These are phyloP conservation scores for Glossophaga mutica DNA, from an alignment of 2,797 vertebrate genomes.

Conservation along the genomic window DNA sequence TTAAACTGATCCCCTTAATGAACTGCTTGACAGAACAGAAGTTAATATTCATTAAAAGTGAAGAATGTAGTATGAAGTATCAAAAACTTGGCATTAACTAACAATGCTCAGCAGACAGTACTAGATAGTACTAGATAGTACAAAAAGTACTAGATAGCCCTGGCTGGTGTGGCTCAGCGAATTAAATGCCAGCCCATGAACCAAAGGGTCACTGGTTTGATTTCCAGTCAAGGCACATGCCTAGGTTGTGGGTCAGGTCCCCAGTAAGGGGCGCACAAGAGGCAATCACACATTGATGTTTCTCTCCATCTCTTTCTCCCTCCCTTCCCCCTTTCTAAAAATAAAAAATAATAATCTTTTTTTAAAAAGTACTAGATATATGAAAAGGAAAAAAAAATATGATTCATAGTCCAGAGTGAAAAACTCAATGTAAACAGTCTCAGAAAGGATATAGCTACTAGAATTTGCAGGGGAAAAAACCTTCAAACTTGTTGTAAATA, in stretches of 20 bases:
- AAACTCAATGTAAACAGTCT: background rate
- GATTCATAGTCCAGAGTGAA: background rate
- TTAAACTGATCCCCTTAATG: background rate
- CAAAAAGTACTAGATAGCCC: no score
- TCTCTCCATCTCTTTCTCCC: no score
- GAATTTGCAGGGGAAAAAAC: background rate
- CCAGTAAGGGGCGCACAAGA: no score
- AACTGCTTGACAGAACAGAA: background rate
- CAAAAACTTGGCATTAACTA: background rate
- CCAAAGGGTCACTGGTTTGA: no score
- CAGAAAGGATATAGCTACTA: background rate
- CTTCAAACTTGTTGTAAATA: background rate
- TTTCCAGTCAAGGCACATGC: no score
- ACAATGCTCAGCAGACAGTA: background rate
- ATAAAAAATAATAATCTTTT: no score
- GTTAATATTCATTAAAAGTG: background rate
- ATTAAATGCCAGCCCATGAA: no score
- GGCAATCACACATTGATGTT: no score
- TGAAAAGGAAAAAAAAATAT: constrained; percentile 4
- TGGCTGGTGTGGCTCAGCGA: no score
- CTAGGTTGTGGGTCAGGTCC: no score
- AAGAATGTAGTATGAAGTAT: background rate
- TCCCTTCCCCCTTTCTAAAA: no score
- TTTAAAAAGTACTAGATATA: background rate
- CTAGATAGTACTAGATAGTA: no score